These are phyloP conservation scores for Chaetophractus vellerosus DNA, from an alignment of 2,797 vertebrate genomes.

Conservation along the genomic window DNA sequence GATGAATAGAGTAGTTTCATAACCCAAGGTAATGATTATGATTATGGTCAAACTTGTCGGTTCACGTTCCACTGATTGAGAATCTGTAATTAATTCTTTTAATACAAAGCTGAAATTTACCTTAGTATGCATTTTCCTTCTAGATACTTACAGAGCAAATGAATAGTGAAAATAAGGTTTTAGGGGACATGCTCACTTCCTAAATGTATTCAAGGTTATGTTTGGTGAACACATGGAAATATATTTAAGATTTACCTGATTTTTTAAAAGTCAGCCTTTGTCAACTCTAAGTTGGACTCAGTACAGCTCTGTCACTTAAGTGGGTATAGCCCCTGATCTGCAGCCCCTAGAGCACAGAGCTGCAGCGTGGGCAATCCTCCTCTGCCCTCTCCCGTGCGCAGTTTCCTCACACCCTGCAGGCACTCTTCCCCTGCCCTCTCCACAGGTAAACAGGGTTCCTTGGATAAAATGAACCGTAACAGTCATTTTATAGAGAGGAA, in stretches of 20 bases:
- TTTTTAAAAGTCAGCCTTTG: constrained; percentile 41
- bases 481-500: background rate
- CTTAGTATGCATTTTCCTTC: constrained; percentile 22
- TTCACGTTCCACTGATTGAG: constrained; percentile 10
- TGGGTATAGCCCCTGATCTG: background rate
- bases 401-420: background rate
- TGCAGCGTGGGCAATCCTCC: background rate
- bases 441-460: background rate
- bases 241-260: constrained; percentile 22
- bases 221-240: background rate
- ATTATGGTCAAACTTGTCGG: constrained; percentile 15
- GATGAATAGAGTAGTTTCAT: background rate
- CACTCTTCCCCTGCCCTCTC: background rate
- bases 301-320: background rate
- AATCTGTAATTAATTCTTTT: constrained; percentile 44
- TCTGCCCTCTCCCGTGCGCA: background rate
- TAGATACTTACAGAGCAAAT: background rate
- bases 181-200: background rate
- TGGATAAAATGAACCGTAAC: background rate
- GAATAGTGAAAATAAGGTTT: constrained; percentile 32
- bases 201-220: background rate
- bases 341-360: background rate
- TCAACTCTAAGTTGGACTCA: background rate
- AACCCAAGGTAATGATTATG: background rate
- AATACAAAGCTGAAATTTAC: background rate